A percentile compares a stretch with the other conserved stretches of the same genome.
Evolutionary conservation across 92 coral and sea anemone species (phyloP).

Genomic region (Paramuricea clavata): DNA sequence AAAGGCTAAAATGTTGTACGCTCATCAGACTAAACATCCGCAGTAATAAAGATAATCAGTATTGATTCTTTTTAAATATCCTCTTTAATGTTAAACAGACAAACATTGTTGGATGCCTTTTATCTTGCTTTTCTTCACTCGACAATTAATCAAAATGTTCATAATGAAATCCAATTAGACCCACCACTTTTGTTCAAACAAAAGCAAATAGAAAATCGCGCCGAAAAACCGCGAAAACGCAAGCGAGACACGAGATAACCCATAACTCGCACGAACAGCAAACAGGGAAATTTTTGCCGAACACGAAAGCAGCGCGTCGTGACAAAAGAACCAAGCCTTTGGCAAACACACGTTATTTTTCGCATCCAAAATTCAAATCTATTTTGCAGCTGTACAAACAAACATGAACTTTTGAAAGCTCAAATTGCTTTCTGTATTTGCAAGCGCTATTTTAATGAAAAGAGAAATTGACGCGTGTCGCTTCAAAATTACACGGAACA

Average conservation of each 20-base stretch:
- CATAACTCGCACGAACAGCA: background rate
- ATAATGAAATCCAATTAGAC: slow-evolving; percentile 57
- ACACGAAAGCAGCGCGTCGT: background rate
- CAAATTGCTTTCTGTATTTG: slow-evolving; percentile 44
- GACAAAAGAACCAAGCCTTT: slow-evolving; percentile 32
- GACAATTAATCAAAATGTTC: slow-evolving; percentile 52
- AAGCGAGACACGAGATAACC: background rate
- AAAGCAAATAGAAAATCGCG: background rate
- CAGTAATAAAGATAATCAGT: slow-evolving; percentile 44
- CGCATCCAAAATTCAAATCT: slow-evolving; percentile 40
- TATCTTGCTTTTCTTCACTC: slow-evolving; percentile 48
- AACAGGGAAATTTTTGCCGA: background rate
- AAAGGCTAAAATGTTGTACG: slow-evolving; percentile 8
- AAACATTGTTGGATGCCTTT: slow-evolving; percentile 47
- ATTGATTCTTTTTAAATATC: slow-evolving; percentile 48
- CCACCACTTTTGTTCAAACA: slow-evolving; percentile 9
- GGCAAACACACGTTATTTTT: slow-evolving; percentile 48
- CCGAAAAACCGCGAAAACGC: background rate
- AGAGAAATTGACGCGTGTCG: slow-evolving; percentile 19
- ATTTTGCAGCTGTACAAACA: slow-evolving; percentile 99
- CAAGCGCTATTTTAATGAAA: slow-evolving; percentile 29
- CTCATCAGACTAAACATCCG: slow-evolving; percentile 48
- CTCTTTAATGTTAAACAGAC: slow-evolving; percentile 47
- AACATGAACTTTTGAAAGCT: slow-evolving; percentile 65
- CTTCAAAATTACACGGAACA: background rate